Base-by-base conservation (phyloP, 2,888 invertebrate genomes). In the Drosophila incognita region DNA sequence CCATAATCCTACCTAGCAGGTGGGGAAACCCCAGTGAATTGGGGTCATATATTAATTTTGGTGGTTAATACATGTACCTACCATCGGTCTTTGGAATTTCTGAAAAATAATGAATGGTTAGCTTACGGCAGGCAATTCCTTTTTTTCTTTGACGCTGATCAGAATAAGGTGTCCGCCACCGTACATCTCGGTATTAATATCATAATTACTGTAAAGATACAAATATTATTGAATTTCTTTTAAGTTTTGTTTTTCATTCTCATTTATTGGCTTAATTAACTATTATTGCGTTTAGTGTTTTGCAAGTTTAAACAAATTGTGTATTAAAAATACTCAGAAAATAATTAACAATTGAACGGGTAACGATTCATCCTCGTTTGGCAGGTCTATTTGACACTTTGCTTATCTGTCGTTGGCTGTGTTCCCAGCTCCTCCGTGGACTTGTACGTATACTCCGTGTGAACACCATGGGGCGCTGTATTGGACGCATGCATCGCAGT, bases 401-500 rank as follows among this genome's bases (percentile, higher is more conserved):
- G 59, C 57, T 72, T 74, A 36, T 81, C 79, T 56, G 53, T 69
- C 31, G 56, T 15, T 31, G 69, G 54, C 24, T 77, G 70, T 53
- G 73, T 21, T 21, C 33, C 33, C 38, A 74, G 64, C 35, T 83
- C 78, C 64, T 77, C 66, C 69, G 76, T 81, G 10, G 77, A 46
- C 54, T 90, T 84, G 33, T 81, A 88, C 4, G 74, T 80, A 62
- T 77, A 81, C 35, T 87, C 90, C 21, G 76, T 78, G 27, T 77
- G 72, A 8, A 49, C 46, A 40, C 74, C 79, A 42, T 74, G 74
- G n/a, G 69, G 66, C 31, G 68, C 69, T n/a, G 74, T 27, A 31
- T 65, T 29, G 15, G 87, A 73, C 2, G 89, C 72, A 24, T 88
- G 86, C 91, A 91, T 89, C 1, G 89, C 79, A 77, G 87, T 87